Evolutionary conservation across 1,140 invertebrate species (phyloP).

Genomic region (Schlechtendalia chinensis): DNA sequence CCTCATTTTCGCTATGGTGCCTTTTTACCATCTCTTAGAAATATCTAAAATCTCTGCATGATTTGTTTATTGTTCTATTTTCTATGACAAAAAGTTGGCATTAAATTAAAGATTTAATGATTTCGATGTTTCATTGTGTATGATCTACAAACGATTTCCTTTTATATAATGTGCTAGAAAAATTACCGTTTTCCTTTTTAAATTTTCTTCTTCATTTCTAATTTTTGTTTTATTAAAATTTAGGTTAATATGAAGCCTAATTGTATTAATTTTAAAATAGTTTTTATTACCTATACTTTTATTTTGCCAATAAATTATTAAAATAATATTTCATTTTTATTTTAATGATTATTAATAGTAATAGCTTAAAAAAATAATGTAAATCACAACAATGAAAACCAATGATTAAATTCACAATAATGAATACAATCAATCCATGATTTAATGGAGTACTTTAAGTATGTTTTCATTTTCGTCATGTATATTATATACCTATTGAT

Average conservation of each 20-base stretch:
- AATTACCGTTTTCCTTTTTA: not conserved
- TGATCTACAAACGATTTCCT: not conserved
- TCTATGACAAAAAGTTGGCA: not conserved
- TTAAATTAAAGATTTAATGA: not conserved
- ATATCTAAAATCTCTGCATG: not conserved
- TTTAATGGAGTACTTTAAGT: not conserved
- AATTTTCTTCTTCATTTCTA: not conserved
- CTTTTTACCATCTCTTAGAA: not conserved
- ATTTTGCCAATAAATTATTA: not conserved
- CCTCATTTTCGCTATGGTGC: not conserved
- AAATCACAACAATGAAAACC: not conserved
- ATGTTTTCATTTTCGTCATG: not conserved
- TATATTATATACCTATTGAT: not conserved
- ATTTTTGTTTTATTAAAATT: not conserved
- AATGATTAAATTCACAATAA: not conserved
- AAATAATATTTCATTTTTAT: not conserved
- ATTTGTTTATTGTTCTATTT: conserved; percentile 30
- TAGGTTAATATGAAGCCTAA: not conserved
- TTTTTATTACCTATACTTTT: not conserved
- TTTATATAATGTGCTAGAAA: not conserved
- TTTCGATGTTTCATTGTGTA: not conserved
- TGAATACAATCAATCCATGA: not conserved
- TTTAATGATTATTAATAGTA: not conserved
- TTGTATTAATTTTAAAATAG: not conserved
- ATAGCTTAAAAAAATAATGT: not conserved